These are phyloP conservation scores for Mormyrops attenuatus DNA, from an alignment of 2,797 vertebrate species.

Conservation along the genomic window DNA sequence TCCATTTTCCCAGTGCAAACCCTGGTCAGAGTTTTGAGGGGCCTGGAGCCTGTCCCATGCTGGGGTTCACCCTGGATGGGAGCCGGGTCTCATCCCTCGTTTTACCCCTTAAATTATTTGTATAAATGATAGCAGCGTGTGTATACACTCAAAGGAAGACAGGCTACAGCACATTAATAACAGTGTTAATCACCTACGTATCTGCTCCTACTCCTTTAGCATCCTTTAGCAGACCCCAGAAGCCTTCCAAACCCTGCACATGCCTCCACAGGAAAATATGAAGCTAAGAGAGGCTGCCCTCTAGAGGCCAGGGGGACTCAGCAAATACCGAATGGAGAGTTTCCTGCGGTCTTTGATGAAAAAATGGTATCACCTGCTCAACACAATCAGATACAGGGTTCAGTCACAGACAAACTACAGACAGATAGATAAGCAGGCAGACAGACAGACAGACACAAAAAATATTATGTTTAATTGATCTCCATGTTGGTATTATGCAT, in stretches of 20 bases:
- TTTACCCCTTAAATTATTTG: background rate
- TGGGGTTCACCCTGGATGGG: background rate
- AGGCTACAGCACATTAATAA: background rate
- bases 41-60: background rate
- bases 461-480: background rate
- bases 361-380: background rate
- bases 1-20: background rate
- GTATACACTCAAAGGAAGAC: background rate
- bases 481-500: background rate
- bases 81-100: background rate
- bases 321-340: background rate
- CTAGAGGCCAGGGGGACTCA: background rate
- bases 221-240: background rate
- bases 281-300: background rate
- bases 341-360: background rate
- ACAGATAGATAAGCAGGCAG: background rate
- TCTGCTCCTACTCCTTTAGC: background rate
- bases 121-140: background rate
- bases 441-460: background rate
- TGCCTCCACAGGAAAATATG: background rate
- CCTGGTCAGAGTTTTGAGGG: background rate
- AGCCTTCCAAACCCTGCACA: background rate
- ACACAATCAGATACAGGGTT: background rate
- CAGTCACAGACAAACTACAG: background rate
- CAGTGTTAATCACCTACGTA: background rate